A percentile compares a stretch with the other conserved stretches of the same genome.
Evolutionary conservation across 2,797 vertebrate genomes (phyloP).

Genomic region (Tauraco hartlaubi): DNA sequence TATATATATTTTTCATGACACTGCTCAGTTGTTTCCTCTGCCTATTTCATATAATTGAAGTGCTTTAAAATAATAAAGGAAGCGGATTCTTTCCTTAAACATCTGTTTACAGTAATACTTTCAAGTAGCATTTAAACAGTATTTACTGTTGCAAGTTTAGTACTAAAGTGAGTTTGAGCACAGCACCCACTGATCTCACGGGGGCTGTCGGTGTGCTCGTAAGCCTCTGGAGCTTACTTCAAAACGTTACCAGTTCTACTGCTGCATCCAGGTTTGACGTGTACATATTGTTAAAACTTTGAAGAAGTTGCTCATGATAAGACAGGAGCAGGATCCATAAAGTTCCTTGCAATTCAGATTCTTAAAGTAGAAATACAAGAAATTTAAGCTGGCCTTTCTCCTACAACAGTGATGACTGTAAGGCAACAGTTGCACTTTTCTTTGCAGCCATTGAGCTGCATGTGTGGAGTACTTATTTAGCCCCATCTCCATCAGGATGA

Average conservation of each 20-base stretch:
- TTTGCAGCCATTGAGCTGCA: neutral
- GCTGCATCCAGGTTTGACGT: neutral
- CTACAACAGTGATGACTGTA: neutral
- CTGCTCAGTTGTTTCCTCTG: neutral
- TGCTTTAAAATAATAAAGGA: neutral
- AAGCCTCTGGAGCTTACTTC: neutral
- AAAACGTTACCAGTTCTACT: neutral
- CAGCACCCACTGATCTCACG: neutral
- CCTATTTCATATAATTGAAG: neutral
- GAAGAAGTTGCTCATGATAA: neutral
- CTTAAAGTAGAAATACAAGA: neutral
- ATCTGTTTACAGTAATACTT: neutral
- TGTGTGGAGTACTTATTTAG: neutral
- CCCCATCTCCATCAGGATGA: neutral
- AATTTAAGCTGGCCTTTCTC: neutral
- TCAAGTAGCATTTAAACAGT: neutral
- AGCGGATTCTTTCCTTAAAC: neutral
- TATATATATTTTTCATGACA: neutral
- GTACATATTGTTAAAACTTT: neutral
- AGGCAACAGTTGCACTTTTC: neutral
- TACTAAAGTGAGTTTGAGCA: neutral
- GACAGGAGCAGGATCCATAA: neutral
- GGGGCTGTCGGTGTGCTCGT: neutral
- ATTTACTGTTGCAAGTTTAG: neutral
- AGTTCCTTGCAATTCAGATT: neutral